Evolutionary conservation across 2,797 vertebrate species (phyloP).

Genomic region (Gymnoscopelus braueri): DNA sequence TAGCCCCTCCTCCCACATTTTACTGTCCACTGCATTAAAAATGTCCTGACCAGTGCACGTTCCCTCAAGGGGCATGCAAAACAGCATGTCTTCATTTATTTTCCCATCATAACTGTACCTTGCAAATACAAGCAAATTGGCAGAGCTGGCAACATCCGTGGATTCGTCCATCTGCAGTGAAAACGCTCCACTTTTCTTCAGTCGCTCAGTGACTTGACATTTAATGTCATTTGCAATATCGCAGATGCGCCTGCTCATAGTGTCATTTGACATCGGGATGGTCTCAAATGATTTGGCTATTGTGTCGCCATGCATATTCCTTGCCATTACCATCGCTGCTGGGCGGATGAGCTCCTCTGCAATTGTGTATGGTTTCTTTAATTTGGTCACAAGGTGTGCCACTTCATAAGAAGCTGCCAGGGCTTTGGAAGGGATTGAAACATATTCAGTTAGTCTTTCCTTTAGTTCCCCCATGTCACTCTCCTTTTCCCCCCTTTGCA

Average conservation of each 20-base stretch:
- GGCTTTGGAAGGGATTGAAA: conserved; percentile 7
- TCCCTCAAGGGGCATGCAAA: not conserved
- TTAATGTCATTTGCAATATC: conserved; percentile 4
- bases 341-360: not conserved
- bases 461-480: not conserved
- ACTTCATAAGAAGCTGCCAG: conserved; percentile 12
- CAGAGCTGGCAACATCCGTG: not conserved
- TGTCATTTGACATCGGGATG: conserved; percentile 16
- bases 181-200: not conserved
- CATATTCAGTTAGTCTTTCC: not conserved
- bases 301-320: conserved; percentile 4
- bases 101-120: not conserved
- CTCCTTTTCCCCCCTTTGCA: too few species aligned
- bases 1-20: too few species aligned
- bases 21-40: too few species aligned
- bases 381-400: conserved; percentile 6
- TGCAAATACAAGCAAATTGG: not conserved
- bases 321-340: conserved; percentile 2
- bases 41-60: not conserved
- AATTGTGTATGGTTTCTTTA: conserved; percentile 7
- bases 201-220: conserved; percentile 10
- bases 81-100: not conserved
- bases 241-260: not conserved
- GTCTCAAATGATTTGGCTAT: conserved; percentile 1
- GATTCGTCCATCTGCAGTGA: not conserved